phyloP scores from a whole-genome alignment of 2,113 vertebrate species.

The Anser brachyrhynchus region DNA sequence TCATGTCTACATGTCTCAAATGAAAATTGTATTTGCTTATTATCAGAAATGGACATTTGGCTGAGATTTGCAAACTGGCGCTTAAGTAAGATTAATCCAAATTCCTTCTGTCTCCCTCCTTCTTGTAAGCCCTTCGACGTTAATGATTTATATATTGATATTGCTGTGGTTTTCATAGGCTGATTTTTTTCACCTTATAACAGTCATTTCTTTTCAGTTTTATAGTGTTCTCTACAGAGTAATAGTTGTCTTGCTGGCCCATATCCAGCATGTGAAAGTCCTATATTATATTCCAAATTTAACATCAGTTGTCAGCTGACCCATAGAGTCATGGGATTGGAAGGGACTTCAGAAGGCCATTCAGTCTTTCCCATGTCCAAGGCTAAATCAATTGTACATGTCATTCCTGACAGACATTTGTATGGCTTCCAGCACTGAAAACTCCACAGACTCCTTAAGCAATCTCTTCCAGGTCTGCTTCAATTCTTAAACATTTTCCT shows the following conservation, averaged over 20 bases:
- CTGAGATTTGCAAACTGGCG: neutral
- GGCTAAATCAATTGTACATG: neutral
- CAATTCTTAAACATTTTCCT: neutral
- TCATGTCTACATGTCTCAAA: neutral
- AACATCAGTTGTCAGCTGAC: conserved; percentile 6
- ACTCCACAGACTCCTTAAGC: neutral
- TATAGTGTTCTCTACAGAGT: neutral
- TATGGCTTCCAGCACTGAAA: neutral
- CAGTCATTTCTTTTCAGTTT: conserved; percentile 36
- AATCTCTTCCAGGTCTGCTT: neutral
- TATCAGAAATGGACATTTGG: neutral
- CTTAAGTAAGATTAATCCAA: conserved; percentile 1
- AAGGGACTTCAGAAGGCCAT: conserved; percentile 19
- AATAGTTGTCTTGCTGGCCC: neutral
- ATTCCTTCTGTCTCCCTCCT: neutral
- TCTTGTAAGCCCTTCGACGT: neutral
- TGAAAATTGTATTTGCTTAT: neutral
- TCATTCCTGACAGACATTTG: conserved; percentile 1
- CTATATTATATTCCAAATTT: neutral
- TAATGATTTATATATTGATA: conserved; percentile 28
- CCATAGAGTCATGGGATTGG: conserved; percentile 19
- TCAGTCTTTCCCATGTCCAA: neutral
- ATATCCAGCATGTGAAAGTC: neutral
- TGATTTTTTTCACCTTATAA: neutral
- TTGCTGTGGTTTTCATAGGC: neutral